Evolutionary conservation across 2,113 vertebrate species (phyloP).

Genomic region (Tragelaphus imberbis): DNA sequence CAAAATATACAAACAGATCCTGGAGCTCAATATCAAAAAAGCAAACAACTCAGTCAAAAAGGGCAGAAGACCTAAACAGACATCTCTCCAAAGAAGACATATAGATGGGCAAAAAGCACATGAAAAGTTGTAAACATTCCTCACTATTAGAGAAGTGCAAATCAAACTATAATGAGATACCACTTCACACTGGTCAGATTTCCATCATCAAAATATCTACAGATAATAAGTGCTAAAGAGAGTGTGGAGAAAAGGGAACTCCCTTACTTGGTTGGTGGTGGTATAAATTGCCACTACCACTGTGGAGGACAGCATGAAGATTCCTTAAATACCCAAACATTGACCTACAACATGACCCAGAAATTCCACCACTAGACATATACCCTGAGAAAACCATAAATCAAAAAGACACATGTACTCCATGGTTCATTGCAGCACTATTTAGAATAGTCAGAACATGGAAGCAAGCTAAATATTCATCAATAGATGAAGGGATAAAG

Average conservation of each 20-base stretch:
- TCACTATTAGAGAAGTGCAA: not conserved
- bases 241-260: not conserved
- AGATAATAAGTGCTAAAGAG: not conserved
- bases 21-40: not conserved
- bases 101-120: not conserved
- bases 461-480: not conserved
- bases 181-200: not conserved
- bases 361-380: not conserved
- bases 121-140: not conserved
- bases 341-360: not conserved
- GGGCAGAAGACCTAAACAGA: not conserved
- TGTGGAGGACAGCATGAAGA: not conserved
- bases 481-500: not conserved
- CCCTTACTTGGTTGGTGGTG: not conserved
- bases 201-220: not conserved
- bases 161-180: not conserved
- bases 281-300: not conserved
- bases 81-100: not conserved
- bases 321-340: not conserved
- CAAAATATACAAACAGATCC: not conserved
- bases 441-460: not conserved
- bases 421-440: not conserved
- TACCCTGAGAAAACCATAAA: not conserved
- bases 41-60: not conserved
- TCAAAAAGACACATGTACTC: not conserved